Percentiles rank a stretch among this genome's conserved stretches.
phyloP scores from a whole-genome alignment of 2,797 vertebrate genomes.

The Remorina albescens region DNA sequence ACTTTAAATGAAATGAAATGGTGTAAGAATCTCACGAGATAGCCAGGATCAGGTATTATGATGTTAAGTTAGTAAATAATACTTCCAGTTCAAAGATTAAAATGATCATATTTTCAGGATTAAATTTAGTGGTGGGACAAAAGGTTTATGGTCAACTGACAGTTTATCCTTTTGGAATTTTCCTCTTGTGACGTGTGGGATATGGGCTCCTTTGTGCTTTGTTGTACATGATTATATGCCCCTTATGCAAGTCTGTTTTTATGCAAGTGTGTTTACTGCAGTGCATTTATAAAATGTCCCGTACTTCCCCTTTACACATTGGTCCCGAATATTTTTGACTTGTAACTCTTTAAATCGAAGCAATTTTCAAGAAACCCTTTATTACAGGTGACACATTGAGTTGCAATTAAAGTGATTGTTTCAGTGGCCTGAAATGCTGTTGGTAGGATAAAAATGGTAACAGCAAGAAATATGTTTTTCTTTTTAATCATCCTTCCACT shows the following conservation, averaged over 20 bases:
- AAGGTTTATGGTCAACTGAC: slow-evolving; percentile 51
- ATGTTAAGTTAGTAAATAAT: slow-evolving; percentile 8
- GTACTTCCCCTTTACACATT: not conserved
- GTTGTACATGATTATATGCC: slow-evolving; percentile 28
- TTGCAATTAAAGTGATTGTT: not conserved
- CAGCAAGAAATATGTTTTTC: no score
- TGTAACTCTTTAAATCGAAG: not conserved
- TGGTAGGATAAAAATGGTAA: not conserved
- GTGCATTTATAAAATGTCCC: not conserved
- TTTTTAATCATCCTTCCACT: not conserved
- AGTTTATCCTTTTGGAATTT: slow-evolving; percentile 74
- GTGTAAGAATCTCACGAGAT: not conserved
- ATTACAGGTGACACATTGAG: not conserved
- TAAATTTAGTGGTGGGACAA: slow-evolving; percentile 62
- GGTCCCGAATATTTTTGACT: not conserved
- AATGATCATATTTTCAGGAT: slow-evolving; percentile 54
- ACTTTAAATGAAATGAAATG: no score
- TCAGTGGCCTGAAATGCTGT: not conserved
- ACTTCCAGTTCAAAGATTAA: slow-evolving; percentile 42
- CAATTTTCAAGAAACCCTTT: not conserved
- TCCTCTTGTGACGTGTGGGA: slow-evolving; percentile 44
- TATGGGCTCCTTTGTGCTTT: slow-evolving; percentile 27
- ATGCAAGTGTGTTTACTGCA: slow-evolving; percentile 12
- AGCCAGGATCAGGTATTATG: slow-evolving; percentile 7
- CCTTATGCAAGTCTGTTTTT: slow-evolving; percentile 16